Base-by-base conservation (phyloP, 2,888 invertebrate species). In the Zhuqinia jingwanae region DNA sequence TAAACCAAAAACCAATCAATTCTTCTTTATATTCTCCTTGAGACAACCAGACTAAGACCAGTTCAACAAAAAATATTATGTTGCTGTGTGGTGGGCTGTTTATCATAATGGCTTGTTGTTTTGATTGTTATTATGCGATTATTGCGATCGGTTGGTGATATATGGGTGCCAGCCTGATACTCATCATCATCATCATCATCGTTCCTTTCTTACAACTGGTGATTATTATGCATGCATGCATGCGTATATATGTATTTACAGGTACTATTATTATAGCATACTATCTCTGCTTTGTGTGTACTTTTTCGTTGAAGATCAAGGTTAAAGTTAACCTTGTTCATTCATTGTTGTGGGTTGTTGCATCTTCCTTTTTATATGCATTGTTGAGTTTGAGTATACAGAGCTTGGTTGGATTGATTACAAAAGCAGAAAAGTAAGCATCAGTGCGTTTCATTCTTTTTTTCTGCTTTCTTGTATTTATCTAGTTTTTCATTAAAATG, bases 281-380 rank as follows among this genome's bases (percentile, higher is more conserved):
- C n/a, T n/a, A n/a, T n/a, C n/a, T n/a, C n/a, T n/a, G n/a, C n/a
- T n/a, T 11, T 13, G 27, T 25, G 25, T 17, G 58, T 17, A 25
- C 10, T 20, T 36, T 56, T 60, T 20, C 17, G 20, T 13, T 60
- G 58, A 82, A 82, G 82, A 82, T 82, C 82, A 82, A 82, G 82
- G 82, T 75, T 60, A 82, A 82, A 73, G 81, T 45, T 65, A 47
- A 25, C 53, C 20, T 17, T n/a, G 50, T n/a, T 50, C 5, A 8
- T 60, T 60, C 6, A 5, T 60, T 60, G 58, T 56, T 47, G 36
- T 45, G 17, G 22, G 47, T 25, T 79, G 58, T 20, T 53, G n/a
- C 10, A 22, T 36, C n/a, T 13, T 42, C 22, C 22, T 56, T n/a
- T 17, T 17, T 5, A 1, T 56, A 2, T 56, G 17, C 13, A n/a